Evolutionary conservation across 2,113 vertebrate genomes (phyloP).

Genomic region (Chaetops frenatus): DNA sequence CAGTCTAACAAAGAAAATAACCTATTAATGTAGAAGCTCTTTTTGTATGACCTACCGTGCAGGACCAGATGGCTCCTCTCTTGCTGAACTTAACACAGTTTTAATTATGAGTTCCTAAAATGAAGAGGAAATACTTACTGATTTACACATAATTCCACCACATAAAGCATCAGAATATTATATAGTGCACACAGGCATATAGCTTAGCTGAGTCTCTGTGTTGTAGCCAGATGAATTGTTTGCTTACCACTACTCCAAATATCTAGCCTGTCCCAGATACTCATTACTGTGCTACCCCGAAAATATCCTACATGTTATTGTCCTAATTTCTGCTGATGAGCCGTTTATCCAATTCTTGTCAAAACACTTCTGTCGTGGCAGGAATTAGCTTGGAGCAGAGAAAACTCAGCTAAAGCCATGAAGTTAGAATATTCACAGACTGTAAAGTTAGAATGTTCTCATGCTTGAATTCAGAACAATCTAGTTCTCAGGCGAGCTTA

Average conservation of each 20-base stretch:
- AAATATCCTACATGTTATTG: not conserved
- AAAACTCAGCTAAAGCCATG: too few relatives aligned
- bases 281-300: not conserved
- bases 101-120: conserved; percentile 94
- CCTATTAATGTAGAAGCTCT: not conserved
- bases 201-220: not conserved
- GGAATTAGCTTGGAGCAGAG: too few relatives aligned
- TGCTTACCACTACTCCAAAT: not conserved
- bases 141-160: not conserved
- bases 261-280: not conserved
- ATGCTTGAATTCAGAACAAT: too few relatives aligned
- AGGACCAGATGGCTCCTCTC: conserved; percentile 93
- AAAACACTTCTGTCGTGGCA: too few relatives aligned
- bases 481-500: too few relatives aligned
- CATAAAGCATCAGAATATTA: not conserved
- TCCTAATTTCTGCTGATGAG: not conserved
- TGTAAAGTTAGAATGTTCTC: too few relatives aligned
- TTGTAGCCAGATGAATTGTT: not conserved
- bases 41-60: conserved; percentile 79
- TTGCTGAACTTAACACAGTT: conserved; percentile 91
- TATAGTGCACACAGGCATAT: not conserved
- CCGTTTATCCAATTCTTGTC: not conserved
- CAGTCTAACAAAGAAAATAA: not conserved
- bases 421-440: too few relatives aligned
- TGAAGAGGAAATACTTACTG: conserved; percentile 1